Evolutionary conservation across 2,113 vertebrate species (phyloP), one percentile per base, ranked within the genome.

Genomic region (Microtus oregoni): DNA sequence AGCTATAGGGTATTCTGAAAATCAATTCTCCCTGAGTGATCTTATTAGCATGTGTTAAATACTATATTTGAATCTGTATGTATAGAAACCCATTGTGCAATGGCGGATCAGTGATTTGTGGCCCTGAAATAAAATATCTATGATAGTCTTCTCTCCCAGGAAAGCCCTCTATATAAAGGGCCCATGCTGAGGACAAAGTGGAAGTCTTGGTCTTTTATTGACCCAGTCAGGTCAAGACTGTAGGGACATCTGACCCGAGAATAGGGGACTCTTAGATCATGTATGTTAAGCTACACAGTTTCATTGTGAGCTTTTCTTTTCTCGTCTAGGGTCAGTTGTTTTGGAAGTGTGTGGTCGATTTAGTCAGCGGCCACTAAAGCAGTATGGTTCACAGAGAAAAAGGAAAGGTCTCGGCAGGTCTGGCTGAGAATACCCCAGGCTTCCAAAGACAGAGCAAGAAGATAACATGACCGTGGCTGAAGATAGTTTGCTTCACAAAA

Each of bases 21-120:
- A 86, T 86, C 90, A 90, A 89, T 79, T 89, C 68, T 87, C 17
- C 73, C 81, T 61, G 24, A 79, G 3, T 67, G 65, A 85, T 75
- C 72, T 75, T 72, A 63, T 73, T 79, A 58, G 94, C 63, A 68
- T 72, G 35, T 47, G 26, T 58, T 90, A 86, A 95, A 78, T 92
- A 52, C 50, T 35, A 85, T 41, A 70, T 50, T 87, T 24, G n/a
- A 44, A 20, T 65, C 92, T 68, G 44, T 73, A 68, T 9, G 0
- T 52, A 61, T 3, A 91, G 81, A 93, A 93, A 61, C 41, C 10
- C 58, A n/a, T 47, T 87, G 89, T 52, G 32, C 67, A 89, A 50
- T 30, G 50, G 76, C 41, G 47, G 22, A 38, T 28, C 41, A 41
- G 52, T 44, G 58, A 70, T 44, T 38, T 88, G 61, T 79, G 79